Base-by-base conservation (phyloP, 2,113 vertebrate species). In the Aix galericulata region DNA sequence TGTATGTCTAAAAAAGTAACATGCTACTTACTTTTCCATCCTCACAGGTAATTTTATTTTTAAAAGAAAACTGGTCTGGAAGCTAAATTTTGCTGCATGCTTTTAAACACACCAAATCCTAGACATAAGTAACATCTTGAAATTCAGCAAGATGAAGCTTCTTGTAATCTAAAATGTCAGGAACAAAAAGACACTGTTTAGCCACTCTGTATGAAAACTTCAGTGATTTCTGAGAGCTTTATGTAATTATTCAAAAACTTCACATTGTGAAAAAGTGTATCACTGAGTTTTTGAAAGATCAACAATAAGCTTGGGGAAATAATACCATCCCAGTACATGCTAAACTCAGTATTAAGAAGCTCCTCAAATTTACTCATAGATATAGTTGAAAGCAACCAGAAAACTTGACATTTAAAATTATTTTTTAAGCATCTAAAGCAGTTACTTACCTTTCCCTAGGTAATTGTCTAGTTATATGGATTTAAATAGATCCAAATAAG, bases 331-430 rank as follows among this genome's bases (percentile, higher is more conserved):
- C 31, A 86, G 21, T 59, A 46, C 74, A 31, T 5, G 60, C 34
- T 52, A 46, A 86, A 84, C 40, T 67, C 74, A 94, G 40, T 27
- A 85, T 59, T 56, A 85, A 84, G 44, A 82, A 95, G 9, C 9
- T 17, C 8, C 23, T 81, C 48, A 73, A 53, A 63, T 1, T 15
- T 40, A 58, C 27, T 31, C 32, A 8, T 17, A 68, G 12, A n/a
- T 13, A 36, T 3, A 82, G 14, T 42, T 69, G 50, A 81, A 86
- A 72, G 42, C 4, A 48, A 50, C 1, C 12, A 66, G 55, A 17
- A 40, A 52, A 25, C 23, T 25, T 23, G 12, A 25, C 11, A 13
- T 52, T 25, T 52, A 52, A 67, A 40, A 73, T 72, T 67, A 23
- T 2, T 0, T 23, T 0, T 71, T 60, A 52, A 52, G 56, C 12